phyloP scores from a whole-genome alignment of 92 coral and sea anemone genomes.

The Phenganax stokvisi region DNA sequence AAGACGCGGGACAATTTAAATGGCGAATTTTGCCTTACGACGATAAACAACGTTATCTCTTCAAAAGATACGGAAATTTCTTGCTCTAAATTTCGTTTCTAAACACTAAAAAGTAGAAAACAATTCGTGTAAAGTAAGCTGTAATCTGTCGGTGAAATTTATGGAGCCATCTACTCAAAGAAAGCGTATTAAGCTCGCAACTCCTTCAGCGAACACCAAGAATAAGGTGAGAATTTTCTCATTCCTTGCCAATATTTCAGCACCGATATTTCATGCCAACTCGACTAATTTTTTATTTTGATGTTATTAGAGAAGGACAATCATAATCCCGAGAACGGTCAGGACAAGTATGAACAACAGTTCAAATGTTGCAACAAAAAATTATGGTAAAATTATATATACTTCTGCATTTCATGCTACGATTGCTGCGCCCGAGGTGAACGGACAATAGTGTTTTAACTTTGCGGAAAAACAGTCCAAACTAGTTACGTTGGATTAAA shows the following conservation, averaged over 20 bases:
- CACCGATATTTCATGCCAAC: background rate
- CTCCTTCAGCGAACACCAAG: background rate
- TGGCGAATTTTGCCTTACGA: background rate
- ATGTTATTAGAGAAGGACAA: constrained; percentile 1
- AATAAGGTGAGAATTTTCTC: background rate
- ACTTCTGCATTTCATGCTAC: too few species aligned
- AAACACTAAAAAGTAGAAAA: background rate
- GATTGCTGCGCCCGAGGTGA: too few species aligned
- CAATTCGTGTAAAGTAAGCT: background rate
- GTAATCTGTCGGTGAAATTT: background rate
- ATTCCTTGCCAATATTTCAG: background rate
- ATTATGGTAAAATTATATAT: background rate
- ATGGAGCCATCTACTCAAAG: background rate
- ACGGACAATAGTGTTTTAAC: too few species aligned
- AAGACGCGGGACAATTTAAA: constrained; percentile 35
- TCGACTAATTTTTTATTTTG: background rate
- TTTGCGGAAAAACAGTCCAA: too few species aligned
- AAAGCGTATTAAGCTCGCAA: constrained; percentile 3
- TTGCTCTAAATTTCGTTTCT: background rate
- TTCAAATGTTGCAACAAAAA: constrained; percentile 2
- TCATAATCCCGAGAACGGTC: background rate
- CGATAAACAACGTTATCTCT: background rate
- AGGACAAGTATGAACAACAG: constrained; percentile 4
- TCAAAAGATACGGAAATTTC: background rate
- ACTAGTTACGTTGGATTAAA: too few species aligned